These are phyloP conservation scores for Thinocorus orbignyianus DNA, from an alignment of 2,113 vertebrate genomes.

Conservation along the genomic window DNA sequence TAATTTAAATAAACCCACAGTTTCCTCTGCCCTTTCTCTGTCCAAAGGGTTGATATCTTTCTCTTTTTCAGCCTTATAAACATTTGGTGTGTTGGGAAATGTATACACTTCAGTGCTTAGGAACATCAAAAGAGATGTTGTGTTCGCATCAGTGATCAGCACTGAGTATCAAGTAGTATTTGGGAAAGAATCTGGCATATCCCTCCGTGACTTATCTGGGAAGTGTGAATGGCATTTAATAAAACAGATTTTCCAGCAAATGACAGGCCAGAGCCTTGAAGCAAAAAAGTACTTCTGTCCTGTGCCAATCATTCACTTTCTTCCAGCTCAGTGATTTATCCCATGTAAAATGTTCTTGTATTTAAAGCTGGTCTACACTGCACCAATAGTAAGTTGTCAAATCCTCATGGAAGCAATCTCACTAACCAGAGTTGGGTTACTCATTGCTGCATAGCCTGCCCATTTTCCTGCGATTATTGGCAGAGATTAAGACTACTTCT, in stretches of 20 bases:
- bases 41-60: neutral
- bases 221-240: constrained; percentile 71
- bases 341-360: constrained; percentile 8
- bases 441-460: neutral
- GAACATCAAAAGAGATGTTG: constrained; percentile 60
- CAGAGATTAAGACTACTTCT: neutral
- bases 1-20: neutral
- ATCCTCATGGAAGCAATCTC: neutral
- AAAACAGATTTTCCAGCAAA: constrained; percentile 63
- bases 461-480: neutral
- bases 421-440: neutral
- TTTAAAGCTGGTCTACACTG: neutral
- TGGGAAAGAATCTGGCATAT: constrained; percentile 44
- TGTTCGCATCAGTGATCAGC: constrained; percentile 36
- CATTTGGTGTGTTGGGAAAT: neutral
- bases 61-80: neutral
- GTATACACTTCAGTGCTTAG: constrained; percentile 30
- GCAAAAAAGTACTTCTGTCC: constrained; percentile 60
- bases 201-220: constrained; percentile 53
- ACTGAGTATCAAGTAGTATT: constrained; percentile 22
- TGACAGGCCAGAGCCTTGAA: constrained; percentile 62
- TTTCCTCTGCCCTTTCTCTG: neutral
- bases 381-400: neutral
- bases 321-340: constrained; percentile 43
- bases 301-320: constrained; percentile 60